These are phyloP conservation scores for Linnaemya tessellans DNA, from an alignment of 2,888 invertebrate species.

Conservation along the genomic window DNA sequence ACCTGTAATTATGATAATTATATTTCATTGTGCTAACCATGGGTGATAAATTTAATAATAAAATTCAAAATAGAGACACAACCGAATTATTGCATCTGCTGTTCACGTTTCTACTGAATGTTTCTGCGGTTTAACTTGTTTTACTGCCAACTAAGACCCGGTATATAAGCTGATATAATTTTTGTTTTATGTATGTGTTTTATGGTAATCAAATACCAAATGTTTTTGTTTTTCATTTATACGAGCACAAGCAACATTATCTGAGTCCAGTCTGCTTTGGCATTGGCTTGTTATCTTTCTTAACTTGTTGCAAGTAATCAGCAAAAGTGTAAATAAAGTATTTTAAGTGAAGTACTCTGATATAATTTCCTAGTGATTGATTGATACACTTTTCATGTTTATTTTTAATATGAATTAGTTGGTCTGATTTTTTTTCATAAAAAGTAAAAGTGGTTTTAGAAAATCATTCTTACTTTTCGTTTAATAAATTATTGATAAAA, in stretches of 20 bases:
- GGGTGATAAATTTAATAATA: slow-evolving; percentile 1
- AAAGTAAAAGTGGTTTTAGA: background rate
- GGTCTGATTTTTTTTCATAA: background rate
- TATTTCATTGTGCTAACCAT: background rate
- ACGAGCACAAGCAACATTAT: background rate
- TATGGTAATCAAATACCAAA: slow-evolving; percentile 40
- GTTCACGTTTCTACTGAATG: slow-evolving; percentile 68
- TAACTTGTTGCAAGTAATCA: slow-evolving; percentile 25
- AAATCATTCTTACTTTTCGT: background rate
- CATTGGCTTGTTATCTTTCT: slow-evolving; percentile 25
- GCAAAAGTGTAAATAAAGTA: background rate
- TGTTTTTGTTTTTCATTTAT: background rate
- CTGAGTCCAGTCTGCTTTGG: background rate
- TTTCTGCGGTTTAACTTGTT: slow-evolving; percentile 53
- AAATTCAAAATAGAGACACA: slow-evolving; percentile 19
- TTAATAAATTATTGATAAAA: background rate
- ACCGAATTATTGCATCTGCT: slow-evolving; percentile 54
- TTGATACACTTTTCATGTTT: slow-evolving; percentile 1
- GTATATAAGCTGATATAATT: slow-evolving; percentile 9
- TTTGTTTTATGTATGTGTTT: slow-evolving; percentile 25
- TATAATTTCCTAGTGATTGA: background rate
- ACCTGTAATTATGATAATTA: background rate
- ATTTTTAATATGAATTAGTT: background rate
- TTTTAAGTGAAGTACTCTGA: slow-evolving; percentile 7
- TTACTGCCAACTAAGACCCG: slow-evolving; percentile 18